phyloP scores from a whole-genome alignment of 2,113 vertebrate species.

The Hydrolagus affinis region DNA sequence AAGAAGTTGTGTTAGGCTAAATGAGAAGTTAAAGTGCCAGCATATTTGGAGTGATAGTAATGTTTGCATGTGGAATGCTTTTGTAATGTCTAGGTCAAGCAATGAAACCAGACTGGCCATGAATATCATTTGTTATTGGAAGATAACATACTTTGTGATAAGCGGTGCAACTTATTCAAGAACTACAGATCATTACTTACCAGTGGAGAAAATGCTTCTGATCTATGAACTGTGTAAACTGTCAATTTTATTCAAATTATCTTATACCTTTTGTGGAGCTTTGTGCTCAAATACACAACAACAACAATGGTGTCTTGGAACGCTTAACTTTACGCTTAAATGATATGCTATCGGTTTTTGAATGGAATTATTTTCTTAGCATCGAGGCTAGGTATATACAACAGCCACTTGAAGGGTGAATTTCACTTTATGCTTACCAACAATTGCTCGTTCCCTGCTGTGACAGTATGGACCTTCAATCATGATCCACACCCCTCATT shows the following conservation, averaged over 20 bases:
- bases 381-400: too few relatives aligned
- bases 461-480: too few relatives aligned
- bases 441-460: too few relatives aligned
- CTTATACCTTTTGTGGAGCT: too few relatives aligned
- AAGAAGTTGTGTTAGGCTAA: neutral
- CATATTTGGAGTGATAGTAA: neutral
- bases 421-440: too few relatives aligned
- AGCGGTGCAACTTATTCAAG: neutral
- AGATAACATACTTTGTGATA: neutral
- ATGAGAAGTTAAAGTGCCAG: neutral
- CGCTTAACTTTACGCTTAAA: too few relatives aligned
- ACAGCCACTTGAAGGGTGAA: too few relatives aligned
- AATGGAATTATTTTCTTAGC: too few relatives aligned
- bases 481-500: too few relatives aligned
- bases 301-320: too few relatives aligned
- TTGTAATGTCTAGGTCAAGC: neutral
- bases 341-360: too few relatives aligned
- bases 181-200: neutral
- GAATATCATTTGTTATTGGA: neutral
- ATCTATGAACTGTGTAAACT: neutral
- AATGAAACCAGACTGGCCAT: neutral
- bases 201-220: neutral
- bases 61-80: neutral
- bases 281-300: too few relatives aligned
- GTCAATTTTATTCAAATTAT: neutral